phyloP scores from a whole-genome alignment of 2,113 vertebrate genomes.

The Aspiorhynchus laticeps region DNA sequence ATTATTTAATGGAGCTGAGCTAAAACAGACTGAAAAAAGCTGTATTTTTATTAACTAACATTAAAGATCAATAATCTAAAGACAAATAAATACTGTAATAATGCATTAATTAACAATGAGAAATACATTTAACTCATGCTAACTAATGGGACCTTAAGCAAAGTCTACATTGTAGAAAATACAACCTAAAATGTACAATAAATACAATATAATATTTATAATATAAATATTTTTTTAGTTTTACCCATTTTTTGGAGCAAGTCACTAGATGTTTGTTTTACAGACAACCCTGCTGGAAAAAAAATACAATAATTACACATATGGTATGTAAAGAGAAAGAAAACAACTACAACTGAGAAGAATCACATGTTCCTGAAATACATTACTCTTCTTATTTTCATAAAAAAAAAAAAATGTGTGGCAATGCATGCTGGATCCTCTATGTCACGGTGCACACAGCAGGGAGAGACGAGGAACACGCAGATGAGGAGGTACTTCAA shows the following conservation, averaged over 20 bases:
- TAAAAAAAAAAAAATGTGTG: slow-evolving; percentile 35
- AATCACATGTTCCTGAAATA: not conserved
- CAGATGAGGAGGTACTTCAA: too few relatives aligned
- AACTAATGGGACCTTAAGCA: too few relatives aligned
- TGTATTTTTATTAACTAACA: too few relatives aligned
- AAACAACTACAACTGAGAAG: not conserved
- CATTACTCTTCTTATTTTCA: slow-evolving; percentile 10
- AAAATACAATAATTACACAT: not conserved
- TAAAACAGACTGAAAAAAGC: too few relatives aligned
- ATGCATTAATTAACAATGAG: too few relatives aligned
- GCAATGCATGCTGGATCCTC: slow-evolving; percentile 4
- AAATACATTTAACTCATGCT: too few relatives aligned
- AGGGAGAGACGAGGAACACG: too few relatives aligned
- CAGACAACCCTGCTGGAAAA: not conserved
- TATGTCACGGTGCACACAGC: too few relatives aligned
- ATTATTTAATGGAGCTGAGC: too few relatives aligned
- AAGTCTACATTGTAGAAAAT: not conserved
- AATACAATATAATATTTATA: not conserved
- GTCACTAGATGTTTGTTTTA: not conserved
- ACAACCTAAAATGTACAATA: not conserved
- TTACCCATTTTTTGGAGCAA: not conserved
- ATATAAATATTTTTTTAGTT: not conserved
- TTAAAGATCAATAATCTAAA: too few relatives aligned
- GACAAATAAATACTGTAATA: too few relatives aligned
- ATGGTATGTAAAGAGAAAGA: not conserved